A percentile compares a stretch with the other conserved stretches of the same genome.
These are phyloP conservation scores for Brachyhypopomus occidentalis DNA, from an alignment of 2,113 vertebrate genomes.

Conservation along the genomic window DNA sequence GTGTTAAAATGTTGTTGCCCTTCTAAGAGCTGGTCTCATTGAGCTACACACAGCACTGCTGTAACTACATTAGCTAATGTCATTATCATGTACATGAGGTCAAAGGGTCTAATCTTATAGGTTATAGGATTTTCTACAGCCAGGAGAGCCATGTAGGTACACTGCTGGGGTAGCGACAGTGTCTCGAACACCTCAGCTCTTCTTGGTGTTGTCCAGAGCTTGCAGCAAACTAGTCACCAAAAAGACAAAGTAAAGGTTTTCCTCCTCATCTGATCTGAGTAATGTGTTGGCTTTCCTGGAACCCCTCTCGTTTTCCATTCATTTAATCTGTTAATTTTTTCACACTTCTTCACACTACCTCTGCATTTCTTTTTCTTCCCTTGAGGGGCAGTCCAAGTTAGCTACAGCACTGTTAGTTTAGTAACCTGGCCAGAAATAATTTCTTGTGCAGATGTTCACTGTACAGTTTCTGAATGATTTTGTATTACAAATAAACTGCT, in stretches of 20 bases:
- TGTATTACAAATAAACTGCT: too few species aligned
- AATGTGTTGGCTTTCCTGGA: neutral
- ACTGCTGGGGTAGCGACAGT: slow-evolving; percentile 67
- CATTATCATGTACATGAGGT: slow-evolving; percentile 75
- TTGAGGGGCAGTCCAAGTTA: too few species aligned
- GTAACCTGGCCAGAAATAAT: neutral
- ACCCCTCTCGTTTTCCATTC: neutral
- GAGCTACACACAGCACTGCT: slow-evolving; percentile 62
- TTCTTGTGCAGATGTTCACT: neutral
- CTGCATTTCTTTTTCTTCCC: too few species aligned
- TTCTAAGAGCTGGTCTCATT: neutral
- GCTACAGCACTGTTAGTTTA: neutral
- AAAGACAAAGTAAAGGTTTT: neutral
- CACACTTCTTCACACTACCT: neutral
- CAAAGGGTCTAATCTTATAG: slow-evolving; percentile 73
- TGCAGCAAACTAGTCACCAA: slow-evolving; percentile 49
- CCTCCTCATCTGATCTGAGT: neutral
- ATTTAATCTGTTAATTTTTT: neutral
- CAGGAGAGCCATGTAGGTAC: slow-evolving; percentile 73
- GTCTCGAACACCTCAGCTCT: slow-evolving; percentile 56
- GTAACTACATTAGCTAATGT: slow-evolving; percentile 75
- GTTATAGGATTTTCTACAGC: slow-evolving; percentile 76
- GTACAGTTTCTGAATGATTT: too few species aligned
- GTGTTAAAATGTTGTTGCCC: neutral
- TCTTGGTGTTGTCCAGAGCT: slow-evolving; percentile 60